Conservation (phyloP, 1,140 invertebrate species). For the Camponotus vicinus region DNA sequence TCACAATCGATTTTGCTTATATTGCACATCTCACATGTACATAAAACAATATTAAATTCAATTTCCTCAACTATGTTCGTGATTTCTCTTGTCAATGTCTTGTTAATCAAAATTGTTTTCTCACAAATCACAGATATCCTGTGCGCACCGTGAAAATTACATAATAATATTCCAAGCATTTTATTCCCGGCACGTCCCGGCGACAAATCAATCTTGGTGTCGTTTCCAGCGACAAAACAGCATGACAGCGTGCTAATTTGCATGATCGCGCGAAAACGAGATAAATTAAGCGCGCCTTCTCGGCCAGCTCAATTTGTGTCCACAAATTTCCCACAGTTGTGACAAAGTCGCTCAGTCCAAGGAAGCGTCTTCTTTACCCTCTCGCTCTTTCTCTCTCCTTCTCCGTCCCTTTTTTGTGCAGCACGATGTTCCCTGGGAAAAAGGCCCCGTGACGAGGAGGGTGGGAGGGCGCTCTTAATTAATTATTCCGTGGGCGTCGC, state of each 20-base stretch:
- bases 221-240: background rate
- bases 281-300: constrained; percentile 46
- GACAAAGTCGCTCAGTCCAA: constrained; percentile 13
- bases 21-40: background rate
- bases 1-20: background rate
- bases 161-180: constrained; percentile 12
- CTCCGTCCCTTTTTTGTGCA: background rate
- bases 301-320: constrained; percentile 56
- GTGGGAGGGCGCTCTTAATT: constrained; percentile 67
- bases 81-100: background rate
- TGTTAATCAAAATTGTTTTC: background rate
- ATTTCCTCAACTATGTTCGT: background rate
- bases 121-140: background rate
- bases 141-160: background rate
- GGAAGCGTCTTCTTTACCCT: constrained; percentile 1
- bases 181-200: constrained; percentile 12
- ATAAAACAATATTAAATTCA: background rate
- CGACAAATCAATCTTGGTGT: constrained; percentile 29
- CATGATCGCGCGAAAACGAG: constrained; percentile 50
- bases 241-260: constrained; percentile 44
- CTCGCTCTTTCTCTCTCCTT: constrained; percentile 21
- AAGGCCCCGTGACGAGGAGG: constrained; percentile 27
- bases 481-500: constrained; percentile 75
- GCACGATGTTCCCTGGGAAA: background rate
- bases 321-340: constrained; percentile 38